A percentile compares a stretch with the other conserved stretches of the same genome.
These are phyloP conservation scores for Excalfactoria chinensis DNA, from an alignment of 2,113 vertebrate species.

Conservation along the genomic window DNA sequence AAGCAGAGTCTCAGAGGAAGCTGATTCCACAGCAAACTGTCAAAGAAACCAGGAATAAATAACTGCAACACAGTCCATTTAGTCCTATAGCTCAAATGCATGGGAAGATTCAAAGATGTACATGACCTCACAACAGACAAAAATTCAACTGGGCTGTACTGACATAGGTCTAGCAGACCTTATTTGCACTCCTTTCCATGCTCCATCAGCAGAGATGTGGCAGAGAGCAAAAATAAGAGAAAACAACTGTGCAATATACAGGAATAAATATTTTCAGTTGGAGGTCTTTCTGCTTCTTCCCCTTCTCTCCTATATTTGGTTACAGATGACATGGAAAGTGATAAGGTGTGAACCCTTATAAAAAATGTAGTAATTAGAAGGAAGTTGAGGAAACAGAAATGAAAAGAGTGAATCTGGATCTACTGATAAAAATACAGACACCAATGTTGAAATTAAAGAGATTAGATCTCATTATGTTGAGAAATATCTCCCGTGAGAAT, in stretches of 20 bases:
- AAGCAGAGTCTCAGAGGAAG: not conserved
- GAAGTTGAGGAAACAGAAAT: not conserved
- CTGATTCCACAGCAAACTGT: not conserved
- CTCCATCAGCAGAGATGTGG: not conserved
- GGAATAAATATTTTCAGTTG: not conserved
- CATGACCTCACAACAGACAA: not conserved
- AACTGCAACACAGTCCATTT: not conserved
- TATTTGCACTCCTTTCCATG: not conserved
- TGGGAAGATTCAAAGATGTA: rapidly evolving
- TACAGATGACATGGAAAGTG: not conserved
- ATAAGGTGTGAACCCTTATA: not conserved
- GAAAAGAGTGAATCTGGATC: not conserved
- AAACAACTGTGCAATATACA: not conserved
- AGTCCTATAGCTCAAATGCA: not conserved
- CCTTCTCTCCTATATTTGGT: not conserved
- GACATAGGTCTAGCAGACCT: not conserved
- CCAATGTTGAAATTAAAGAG: constrained; percentile 8
- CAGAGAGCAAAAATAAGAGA: not conserved
- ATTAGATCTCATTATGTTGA: constrained; percentile 42
- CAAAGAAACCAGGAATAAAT: not conserved
- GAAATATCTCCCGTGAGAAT: not conserved
- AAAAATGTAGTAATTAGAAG: not conserved
- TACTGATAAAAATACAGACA: not conserved
- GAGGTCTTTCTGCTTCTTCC: not conserved
- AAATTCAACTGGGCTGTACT: not conserved